Base-by-base conservation (phyloP, 1,140 invertebrate species). In the Hylaeus volcanicus region DNA sequence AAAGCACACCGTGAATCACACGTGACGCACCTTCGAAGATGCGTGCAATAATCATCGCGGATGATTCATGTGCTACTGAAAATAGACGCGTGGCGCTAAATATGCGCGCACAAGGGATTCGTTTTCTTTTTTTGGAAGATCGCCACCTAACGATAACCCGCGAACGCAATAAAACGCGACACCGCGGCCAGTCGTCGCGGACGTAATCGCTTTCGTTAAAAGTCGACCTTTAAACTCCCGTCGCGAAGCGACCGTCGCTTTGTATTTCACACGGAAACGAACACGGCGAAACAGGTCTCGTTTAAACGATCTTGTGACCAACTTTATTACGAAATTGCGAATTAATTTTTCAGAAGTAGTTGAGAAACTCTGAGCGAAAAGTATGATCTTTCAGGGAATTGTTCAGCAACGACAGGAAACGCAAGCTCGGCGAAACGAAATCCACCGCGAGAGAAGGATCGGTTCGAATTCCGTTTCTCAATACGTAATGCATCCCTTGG, bases 131-230 rank as follows among this genome's bases (percentile, higher is more conserved):
- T 61, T 81, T 72, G 76, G 69, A 80, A 91, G 90, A 91, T 91
- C 79, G 78, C 74, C 26, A 74, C 51, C 76, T 79, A 79, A 83
- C 74, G 90, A 91, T 91, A 90, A 88, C 87, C 83, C 80, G 73
- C 82, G 88, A 83, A 88, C 86, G 85, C 86, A 84, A 80, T 82
- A 85, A 86, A 84, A 82, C 74, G 83, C 60, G 70, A 80, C 83
- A 55, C 43, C 55, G 65, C 63, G 74, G 72, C 78, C 71, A 78
- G 11, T 66, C 70, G 66, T 82, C 71, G 79, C 79, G 73, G 66
- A 72, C 78, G 55, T 63, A 72, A 39, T 72, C 11, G 83, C 58
- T 55, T 77, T 69, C 48, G 55, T 82, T 81, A 82, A 85, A 86
- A 76, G 64, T 74, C 65, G 77, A 77, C 65, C 74, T 78, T 73